Evolutionary conservation across 2,888 invertebrate genomes (phyloP).

Genomic region (Cabera pusaria): DNA sequence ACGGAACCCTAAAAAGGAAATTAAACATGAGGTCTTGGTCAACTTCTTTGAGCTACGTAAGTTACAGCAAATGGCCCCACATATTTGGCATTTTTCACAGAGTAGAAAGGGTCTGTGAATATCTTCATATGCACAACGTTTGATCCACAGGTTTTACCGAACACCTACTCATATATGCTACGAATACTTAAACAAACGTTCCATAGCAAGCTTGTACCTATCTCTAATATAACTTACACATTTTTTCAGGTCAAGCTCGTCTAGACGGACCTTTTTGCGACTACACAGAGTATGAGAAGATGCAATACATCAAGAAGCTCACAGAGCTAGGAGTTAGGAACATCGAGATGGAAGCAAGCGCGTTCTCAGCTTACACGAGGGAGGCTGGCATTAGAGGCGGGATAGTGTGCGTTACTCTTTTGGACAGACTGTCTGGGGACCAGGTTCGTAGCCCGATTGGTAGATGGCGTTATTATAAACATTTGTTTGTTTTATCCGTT

Average conservation of each 20-base stretch:
- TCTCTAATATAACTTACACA: background rate
- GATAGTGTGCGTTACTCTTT: conserved; percentile 87
- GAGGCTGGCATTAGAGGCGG: conserved; percentile 86
- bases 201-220: too few species aligned
- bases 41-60: too few species aligned
- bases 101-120: too few species aligned
- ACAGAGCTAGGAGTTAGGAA: conserved; percentile 85
- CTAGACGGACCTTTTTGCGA: conserved; percentile 90
- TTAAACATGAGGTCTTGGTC: too few species aligned
- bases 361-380: conserved; percentile 87
- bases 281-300: conserved; percentile 85
- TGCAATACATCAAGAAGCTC: conserved; percentile 81
- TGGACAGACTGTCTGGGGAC: conserved; percentile 88
- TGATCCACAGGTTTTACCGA: too few species aligned
- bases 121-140: too few species aligned
- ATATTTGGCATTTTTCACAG: too few species aligned
- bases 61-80: too few species aligned
- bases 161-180: too few species aligned
- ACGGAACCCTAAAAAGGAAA: too few species aligned
- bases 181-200: too few species aligned
- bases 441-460: conserved; percentile 68
- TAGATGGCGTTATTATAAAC: conserved; percentile 26
- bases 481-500: too few species aligned
- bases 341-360: conserved; percentile 92
- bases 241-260: conserved; percentile 87